Percentiles rank a stretch among this genome's conserved stretches.
Conservation (phyloP, 2,888 invertebrate genomes). For the Nephrocerus scutellatus region DNA sequence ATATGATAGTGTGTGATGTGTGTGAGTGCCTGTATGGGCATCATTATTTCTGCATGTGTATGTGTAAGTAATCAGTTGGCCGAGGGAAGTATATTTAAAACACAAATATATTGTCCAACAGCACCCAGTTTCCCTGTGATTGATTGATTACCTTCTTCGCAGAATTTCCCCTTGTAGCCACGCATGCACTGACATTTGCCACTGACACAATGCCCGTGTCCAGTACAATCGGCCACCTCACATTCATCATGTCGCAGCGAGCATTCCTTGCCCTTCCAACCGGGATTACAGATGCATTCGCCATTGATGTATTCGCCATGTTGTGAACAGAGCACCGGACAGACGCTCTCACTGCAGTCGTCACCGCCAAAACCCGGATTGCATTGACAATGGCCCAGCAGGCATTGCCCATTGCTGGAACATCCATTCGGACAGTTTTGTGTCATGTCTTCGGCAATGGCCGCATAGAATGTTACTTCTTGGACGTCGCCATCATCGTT, state of each 20-base stretch:
- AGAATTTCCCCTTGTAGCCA: constrained; percentile 92
- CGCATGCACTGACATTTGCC: constrained; percentile 91
- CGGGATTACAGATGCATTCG: constrained; percentile 93
- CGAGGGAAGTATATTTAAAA: too few species aligned
- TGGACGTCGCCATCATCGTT: constrained; percentile 92
- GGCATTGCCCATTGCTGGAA: constrained; percentile 93
- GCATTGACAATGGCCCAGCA: constrained; percentile 91
- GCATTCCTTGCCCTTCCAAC: constrained; percentile 98
- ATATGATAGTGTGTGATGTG: too few species aligned
- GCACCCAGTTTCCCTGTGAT: too few species aligned
- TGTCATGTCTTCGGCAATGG: constrained; percentile 85
- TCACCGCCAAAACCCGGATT: constrained; percentile 94
- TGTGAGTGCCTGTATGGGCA: too few species aligned
- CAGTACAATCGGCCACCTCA: constrained; percentile 92
- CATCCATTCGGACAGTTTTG: constrained; percentile 95
- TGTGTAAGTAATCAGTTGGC: too few species aligned
- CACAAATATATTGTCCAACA: too few species aligned
- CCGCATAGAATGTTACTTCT: constrained; percentile 76
- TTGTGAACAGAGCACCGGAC: constrained; percentile 94
- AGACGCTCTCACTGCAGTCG: constrained; percentile 96
- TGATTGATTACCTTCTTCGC: constrained; percentile 82
- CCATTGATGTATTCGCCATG: constrained; percentile 95
- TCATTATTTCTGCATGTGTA: too few species aligned
- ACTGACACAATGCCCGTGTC: constrained; percentile 91
- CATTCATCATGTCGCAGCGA: constrained; percentile 92